Conservation (phyloP, 1,140 invertebrate genomes). For the Leptopilina boulardi region DNA sequence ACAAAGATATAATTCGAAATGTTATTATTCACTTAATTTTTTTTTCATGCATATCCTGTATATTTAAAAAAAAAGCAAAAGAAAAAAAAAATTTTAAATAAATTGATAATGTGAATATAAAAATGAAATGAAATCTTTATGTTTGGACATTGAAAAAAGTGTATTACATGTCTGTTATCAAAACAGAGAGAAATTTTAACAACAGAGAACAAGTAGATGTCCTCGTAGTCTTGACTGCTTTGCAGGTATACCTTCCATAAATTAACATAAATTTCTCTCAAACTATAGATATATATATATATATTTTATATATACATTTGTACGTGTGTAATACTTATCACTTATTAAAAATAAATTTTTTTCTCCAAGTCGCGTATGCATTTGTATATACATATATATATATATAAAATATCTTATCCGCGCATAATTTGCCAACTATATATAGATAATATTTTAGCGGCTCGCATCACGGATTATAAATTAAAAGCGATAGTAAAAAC, state of each 20-base stretch:
- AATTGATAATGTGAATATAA: no score
- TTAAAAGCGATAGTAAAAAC: constrained; percentile 18
- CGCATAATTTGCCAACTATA: neutral
- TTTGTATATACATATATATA: no score
- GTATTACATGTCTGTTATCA: neutral
- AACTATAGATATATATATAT: neutral
- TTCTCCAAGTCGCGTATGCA: neutral
- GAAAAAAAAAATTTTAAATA: no score
- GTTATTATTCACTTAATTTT: no score
- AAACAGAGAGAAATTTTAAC: neutral
- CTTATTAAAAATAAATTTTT: neutral
- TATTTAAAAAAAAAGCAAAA: no score
- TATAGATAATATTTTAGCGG: neutral
- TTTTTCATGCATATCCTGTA: no score
- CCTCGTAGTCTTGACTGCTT: neutral
- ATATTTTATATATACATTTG: no score
- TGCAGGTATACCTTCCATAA: neutral
- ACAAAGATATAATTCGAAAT: no score
- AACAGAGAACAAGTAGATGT: neutral
- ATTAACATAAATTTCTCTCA: constrained; percentile 1
- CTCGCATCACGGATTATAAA: neutral
- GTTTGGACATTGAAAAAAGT: neutral
- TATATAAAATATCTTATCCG: neutral
- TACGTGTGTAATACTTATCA: neutral
- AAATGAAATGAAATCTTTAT: no score